Conservation (phyloP, 2,113 vertebrate species). For the Ptychochromis oligacanthus region DNA sequence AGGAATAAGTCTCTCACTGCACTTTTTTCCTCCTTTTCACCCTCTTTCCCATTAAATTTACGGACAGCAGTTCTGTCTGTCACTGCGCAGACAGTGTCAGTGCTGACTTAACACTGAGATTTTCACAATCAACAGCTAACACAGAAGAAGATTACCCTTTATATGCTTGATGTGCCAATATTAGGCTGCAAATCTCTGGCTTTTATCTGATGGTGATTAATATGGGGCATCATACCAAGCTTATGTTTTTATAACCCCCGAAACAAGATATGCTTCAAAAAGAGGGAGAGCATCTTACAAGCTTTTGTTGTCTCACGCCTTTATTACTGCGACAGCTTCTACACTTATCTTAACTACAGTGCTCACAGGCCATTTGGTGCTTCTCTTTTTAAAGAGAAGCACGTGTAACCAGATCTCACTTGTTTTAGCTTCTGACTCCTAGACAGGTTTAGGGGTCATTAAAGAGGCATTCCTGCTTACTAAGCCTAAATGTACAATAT, state of each 20-base stretch:
- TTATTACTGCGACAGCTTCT: neutral
- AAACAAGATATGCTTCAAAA: neutral
- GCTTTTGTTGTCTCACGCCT: neutral
- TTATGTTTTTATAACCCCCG: neutral
- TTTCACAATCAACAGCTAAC: slow-evolving; percentile 14
- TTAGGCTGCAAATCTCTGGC: neutral
- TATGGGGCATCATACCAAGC: neutral
- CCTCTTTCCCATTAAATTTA: slow-evolving; percentile 40
- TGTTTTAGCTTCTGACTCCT: neutral
- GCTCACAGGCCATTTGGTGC: neutral
- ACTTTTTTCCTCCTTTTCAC: slow-evolving; percentile 4
- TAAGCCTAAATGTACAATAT: neutral
- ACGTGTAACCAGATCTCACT: neutral
- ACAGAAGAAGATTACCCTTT: neutral
- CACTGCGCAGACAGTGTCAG: neutral
- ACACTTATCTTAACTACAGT: neutral
- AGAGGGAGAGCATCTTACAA: neutral
- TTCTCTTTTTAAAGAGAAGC: neutral
- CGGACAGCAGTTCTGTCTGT: slow-evolving; percentile 25
- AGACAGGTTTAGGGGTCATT: neutral
- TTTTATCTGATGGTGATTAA: neutral
- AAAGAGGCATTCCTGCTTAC: neutral
- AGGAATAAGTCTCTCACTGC: slow-evolving; percentile 25
- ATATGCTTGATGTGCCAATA: neutral
- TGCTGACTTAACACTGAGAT: slow-evolving; percentile 4